Percentiles rank a stretch among this genome's conserved stretches.
Evolutionary conservation across 2,113 vertebrate genomes (phyloP).

Genomic region (Oreocharis arfaki): DNA sequence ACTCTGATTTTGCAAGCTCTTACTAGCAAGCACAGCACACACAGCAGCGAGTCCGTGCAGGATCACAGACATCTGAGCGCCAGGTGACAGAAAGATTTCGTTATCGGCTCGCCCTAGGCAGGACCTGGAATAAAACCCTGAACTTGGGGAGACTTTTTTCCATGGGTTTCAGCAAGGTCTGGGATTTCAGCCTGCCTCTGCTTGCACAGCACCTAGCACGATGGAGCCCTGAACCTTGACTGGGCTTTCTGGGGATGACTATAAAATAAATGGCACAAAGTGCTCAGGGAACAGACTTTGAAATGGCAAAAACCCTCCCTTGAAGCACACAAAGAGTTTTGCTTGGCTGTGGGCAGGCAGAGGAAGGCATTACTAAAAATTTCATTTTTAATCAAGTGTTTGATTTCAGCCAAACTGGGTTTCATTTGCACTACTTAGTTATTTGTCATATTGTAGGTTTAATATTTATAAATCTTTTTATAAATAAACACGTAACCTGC

Average conservation of each 20-base stretch:
- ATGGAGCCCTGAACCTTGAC: background rate
- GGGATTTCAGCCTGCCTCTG: conserved; percentile 15
- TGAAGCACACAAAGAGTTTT: background rate
- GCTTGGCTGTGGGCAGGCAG: background rate
- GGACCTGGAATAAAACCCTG: background rate
- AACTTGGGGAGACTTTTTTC: background rate
- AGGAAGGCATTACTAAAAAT: background rate
- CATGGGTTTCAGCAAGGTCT: background rate
- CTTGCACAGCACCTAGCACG: background rate
- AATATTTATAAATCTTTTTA: background rate
- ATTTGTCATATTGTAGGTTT: background rate
- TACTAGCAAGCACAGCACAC: background rate
- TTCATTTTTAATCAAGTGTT: background rate
- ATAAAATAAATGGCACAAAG: background rate
- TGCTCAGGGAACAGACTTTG: background rate
- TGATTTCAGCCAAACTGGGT: conserved; percentile 41
- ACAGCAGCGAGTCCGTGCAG: background rate
- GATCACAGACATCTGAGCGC: background rate
- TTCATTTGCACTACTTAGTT: conserved; percentile 21
- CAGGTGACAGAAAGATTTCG: conserved; percentile 21
- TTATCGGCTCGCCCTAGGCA: background rate
- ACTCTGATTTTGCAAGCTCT: background rate
- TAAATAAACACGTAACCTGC: conserved; percentile 9
- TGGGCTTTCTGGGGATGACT: background rate
- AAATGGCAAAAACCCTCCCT: background rate